phyloP scores from a whole-genome alignment of 2,113 vertebrate genomes.

The Trichomycterus rosablanca region DNA sequence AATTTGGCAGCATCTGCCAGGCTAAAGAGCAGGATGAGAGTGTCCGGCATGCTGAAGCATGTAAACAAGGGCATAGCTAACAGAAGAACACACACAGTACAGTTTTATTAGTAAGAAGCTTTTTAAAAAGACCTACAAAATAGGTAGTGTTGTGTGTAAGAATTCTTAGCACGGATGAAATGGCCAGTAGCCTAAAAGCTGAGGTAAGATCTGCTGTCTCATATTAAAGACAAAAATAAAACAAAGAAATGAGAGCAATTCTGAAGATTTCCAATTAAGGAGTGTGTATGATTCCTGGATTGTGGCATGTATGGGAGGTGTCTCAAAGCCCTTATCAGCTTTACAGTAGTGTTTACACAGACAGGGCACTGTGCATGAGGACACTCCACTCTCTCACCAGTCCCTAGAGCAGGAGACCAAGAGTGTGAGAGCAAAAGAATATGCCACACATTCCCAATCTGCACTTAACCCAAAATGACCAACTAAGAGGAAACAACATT shows the following conservation, averaged over 20 bases:
- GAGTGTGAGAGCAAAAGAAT: neutral
- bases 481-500: too few relatives aligned
- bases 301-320: constrained; percentile 20
- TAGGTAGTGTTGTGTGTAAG: too few relatives aligned
- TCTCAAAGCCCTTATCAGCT: constrained; percentile 24
- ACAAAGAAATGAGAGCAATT: neutral
- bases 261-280: constrained; percentile 48
- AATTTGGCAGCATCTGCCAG: constrained; percentile 35
- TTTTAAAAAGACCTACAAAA: neutral
- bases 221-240: neutral
- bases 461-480: too few relatives aligned
- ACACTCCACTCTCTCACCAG: neutral
- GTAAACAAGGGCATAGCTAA: constrained; percentile 21
- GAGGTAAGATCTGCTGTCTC: too few relatives aligned
- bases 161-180: neutral
- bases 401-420: neutral
- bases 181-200: neutral
- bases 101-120: neutral
- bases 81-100: neutral
- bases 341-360: constrained; percentile 33
- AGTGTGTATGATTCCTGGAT: constrained; percentile 21
- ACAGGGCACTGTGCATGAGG: neutral
- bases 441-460: too few relatives aligned
- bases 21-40: neutral
- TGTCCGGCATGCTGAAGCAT: constrained; percentile 12